These are phyloP conservation scores for Agrilus mali DNA, from an alignment of 2,888 invertebrate species.

Conservation along the genomic window DNA sequence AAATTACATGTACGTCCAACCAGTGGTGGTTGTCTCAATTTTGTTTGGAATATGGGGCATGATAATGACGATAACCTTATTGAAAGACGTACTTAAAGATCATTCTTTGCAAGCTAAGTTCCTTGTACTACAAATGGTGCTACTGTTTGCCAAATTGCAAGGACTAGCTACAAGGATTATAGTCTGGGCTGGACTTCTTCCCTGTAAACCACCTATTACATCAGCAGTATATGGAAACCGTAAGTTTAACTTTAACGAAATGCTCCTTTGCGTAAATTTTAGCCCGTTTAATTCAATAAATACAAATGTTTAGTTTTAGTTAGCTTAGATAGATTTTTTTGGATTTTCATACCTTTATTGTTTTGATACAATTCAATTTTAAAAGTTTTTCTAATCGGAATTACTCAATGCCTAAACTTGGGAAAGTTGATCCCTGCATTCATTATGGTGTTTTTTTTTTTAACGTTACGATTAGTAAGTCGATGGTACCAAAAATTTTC, in stretches of 20 bases:
- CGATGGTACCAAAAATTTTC: background rate
- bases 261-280: too few species aligned
- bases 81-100: conserved; percentile 34
- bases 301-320: too few species aligned
- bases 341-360: too few species aligned
- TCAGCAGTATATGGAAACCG: conserved; percentile 53
- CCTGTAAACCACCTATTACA: conserved; percentile 51
- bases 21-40: conserved; percentile 50
- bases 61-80: conserved; percentile 46
- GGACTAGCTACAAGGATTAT: conserved; percentile 44
- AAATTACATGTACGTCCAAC: conserved; percentile 50
- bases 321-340: too few species aligned
- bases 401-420: too few species aligned
- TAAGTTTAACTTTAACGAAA: conserved; percentile 36
- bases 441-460: background rate
- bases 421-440: too few species aligned
- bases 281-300: too few species aligned
- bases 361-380: too few species aligned
- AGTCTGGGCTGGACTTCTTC: conserved; percentile 41
- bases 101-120: conserved; percentile 38
- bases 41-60: conserved; percentile 57
- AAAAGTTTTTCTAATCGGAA: too few species aligned
- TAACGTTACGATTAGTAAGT: background rate
- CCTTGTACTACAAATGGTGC: conserved; percentile 48
- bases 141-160: conserved; percentile 57